Conservation (phyloP, 2,113 vertebrate genomes). For the Falco punctatus region DNA sequence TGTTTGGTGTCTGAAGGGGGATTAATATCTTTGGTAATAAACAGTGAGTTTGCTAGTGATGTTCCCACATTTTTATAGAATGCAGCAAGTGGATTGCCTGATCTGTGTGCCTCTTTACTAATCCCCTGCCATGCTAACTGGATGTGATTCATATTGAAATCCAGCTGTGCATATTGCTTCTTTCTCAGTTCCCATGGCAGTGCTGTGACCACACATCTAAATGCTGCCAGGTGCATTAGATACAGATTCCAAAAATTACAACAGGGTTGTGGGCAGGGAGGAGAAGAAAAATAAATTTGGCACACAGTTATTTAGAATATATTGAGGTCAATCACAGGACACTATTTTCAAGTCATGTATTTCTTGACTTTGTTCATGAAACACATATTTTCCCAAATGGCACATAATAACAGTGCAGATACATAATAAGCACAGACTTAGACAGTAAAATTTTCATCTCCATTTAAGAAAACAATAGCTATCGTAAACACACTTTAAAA, state of each 20-base stretch:
- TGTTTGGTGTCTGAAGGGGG: background rate
- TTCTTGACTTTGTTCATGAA: background rate
- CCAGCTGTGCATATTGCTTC: slow-evolving; percentile 12
- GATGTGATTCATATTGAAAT: slow-evolving; percentile 18
- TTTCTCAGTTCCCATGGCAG: slow-evolving; percentile 36
- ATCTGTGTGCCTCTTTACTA: background rate
- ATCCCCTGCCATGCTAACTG: background rate
- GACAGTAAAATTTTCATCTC: background rate
- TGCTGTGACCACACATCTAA: slow-evolving; percentile 5
- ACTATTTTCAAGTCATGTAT: background rate
- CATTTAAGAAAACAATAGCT: background rate
- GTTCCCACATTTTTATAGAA: background rate
- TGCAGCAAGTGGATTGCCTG: background rate
- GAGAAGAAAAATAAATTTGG: background rate
- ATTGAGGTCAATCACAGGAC: background rate
- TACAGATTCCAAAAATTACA: slow-evolving; percentile 33
- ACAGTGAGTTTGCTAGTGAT: background rate
- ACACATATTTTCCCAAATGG: background rate
- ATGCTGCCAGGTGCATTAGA: slow-evolving; percentile 5
- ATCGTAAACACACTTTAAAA: background rate
- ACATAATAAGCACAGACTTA: background rate
- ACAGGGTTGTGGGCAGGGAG: background rate
- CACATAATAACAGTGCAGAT: background rate
- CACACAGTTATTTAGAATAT: background rate
- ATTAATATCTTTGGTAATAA: background rate